phyloP scores from a whole-genome alignment of 2,797 vertebrate genomes.

The Manis pentadactyla region DNA sequence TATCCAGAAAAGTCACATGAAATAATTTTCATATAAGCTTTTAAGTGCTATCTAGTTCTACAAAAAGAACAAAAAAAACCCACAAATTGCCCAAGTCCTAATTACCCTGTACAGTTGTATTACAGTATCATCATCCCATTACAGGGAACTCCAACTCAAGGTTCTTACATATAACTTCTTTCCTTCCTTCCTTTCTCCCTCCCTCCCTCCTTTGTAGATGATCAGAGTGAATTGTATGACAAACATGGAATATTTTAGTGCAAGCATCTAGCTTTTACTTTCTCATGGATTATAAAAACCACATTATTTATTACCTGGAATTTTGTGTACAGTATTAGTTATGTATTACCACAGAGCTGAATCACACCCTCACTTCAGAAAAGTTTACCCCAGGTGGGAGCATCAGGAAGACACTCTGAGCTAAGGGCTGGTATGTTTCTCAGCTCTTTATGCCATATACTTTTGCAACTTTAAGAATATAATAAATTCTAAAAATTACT shows the following conservation, averaged over 20 bases:
- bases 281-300: not conserved
- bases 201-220: not conserved
- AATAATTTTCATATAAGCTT: not conserved
- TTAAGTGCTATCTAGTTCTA: constrained; percentile 27
- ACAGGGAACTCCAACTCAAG: not conserved
- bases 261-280: not conserved
- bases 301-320: not conserved
- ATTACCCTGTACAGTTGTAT: not conserved
- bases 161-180: not conserved
- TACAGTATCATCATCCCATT: not conserved
- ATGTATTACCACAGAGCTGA: not conserved
- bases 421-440: not conserved
- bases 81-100: not conserved
- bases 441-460: not conserved
- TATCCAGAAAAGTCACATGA: constrained; percentile 5
- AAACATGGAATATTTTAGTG: not conserved
- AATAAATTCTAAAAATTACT: not conserved
- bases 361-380: not conserved
- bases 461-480: not conserved
- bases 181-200: not conserved
- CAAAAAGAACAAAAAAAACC: not conserved
- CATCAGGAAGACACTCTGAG: not conserved
- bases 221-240: not conserved
- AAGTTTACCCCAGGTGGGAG: not conserved
- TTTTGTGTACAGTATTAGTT: not conserved